Percentiles rank a stretch among this genome's conserved stretches.
These are phyloP conservation scores for Oligia fasciuncula DNA, from an alignment of 2,888 invertebrate species.

Conservation along the genomic window DNA sequence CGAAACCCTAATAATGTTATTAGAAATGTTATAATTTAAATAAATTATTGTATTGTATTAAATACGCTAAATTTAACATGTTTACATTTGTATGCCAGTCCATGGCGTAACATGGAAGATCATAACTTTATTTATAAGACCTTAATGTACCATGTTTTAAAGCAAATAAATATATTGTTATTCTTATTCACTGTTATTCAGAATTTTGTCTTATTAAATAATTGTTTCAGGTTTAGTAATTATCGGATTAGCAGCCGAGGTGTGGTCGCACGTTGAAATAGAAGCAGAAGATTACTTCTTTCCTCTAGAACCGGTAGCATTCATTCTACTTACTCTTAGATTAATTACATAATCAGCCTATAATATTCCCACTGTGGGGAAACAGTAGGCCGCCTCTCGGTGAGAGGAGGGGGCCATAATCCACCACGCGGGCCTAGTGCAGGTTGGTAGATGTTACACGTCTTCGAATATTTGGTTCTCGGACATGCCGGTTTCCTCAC, in stretches of 20 bases:
- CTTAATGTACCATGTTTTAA: too few species aligned
- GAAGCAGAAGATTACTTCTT: constrained; percentile 88
- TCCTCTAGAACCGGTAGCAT: constrained; percentile 83
- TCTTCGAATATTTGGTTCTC: neutral
- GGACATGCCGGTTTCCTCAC: neutral
- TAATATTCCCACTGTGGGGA: neutral
- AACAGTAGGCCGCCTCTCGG: neutral
- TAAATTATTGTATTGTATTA: too few species aligned
- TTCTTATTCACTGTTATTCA: neutral
- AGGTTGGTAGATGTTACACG: neutral
- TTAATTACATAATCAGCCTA: neutral
- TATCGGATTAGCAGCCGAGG: constrained; percentile 76
- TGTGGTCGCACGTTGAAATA: constrained; percentile 85
- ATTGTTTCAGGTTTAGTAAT: constrained; percentile 79
- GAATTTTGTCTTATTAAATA: neutral
- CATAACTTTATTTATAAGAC: too few species aligned
- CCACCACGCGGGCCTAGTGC: too few species aligned
- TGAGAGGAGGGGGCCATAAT: neutral
- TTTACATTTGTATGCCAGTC: too few species aligned
- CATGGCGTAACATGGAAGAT: too few species aligned
- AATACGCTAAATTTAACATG: too few species aligned
- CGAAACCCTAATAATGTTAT: too few species aligned
- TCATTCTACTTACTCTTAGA: neutral
- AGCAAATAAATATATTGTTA: too few species aligned
- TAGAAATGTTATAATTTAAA: too few species aligned